Base-by-base conservation (phyloP, 2,888 invertebrate genomes). In the Ophion slaviceki region DNA sequence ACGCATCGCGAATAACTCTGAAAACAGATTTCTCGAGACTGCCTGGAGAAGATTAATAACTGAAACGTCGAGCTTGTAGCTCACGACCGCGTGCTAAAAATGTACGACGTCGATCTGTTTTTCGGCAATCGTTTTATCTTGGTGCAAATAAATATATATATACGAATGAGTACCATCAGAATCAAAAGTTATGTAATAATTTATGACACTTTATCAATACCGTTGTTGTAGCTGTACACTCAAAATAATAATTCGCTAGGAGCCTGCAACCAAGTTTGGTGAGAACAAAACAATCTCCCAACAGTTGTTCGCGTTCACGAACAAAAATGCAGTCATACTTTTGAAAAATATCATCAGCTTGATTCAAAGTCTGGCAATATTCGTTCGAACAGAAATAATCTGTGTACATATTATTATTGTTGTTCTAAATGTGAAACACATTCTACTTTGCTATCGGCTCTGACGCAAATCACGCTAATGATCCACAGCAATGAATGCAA, bases 31-130 rank as follows among this genome's bases (percentile, higher is more conserved):
- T 79, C 32, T 10, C 62, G 40, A 17, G 70, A 40, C 72, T 32
- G 20, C 45, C 72, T 80, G 79, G 57, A 64, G 24, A 79, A 70
- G 75, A 83, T 79, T 74, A 75, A 79, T 79, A 75, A 70, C 62
- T 20, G 40, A 36, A 78, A 74, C 67, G 66, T 61, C 68, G 72
- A 36, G 78, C 61, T 68, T 67, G 74, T 68, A 78, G 78, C 72
- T 79, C 68, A 8, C 2, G 8, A 24, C 24, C 67, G 36, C 17
- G 8, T 24, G 57, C 24, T 59, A 24, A 20, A 20, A 47, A 62
- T 70, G 45, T 20, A 53, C 2, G 53, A 53, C 5, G 53, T 2
- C 17, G 53, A 53, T 53, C 53, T 17, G 14, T 17, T 53, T 53
- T 14, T 53, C 17, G 14, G 14, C 2, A 17, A 53, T 17, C 14